Evolutionary conservation across 2,888 invertebrate species (phyloP), one percentile per base, ranked within the genome.

Genomic region (Pherbina coryleti): DNA sequence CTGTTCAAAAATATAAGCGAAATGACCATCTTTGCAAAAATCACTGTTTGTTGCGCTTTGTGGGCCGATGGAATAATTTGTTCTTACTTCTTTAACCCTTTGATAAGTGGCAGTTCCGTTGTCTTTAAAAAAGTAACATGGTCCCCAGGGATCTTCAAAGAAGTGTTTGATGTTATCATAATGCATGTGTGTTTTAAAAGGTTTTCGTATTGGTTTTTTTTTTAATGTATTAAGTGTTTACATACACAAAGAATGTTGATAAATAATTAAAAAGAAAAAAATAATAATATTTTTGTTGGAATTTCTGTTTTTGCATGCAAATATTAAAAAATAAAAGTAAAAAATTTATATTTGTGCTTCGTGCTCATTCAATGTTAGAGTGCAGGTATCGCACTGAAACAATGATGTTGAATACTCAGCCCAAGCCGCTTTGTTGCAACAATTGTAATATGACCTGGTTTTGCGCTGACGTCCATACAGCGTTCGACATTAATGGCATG

Each of bases 311-410:
- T 55, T 19, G 2, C n/a, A n/a, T 19, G n/a, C 9, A 55, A 55
- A 55, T 55, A 19, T 55, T 19, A 55, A 19, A 2, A 19, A 55
- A 55, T n/a, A n/a, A n/a, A n/a, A n/a, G n/a, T n/a, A n/a, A n/a
- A n/a, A n/a, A n/a, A n/a, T n/a, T 3, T 55, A n/a, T n/a, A 19
- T 7, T 22, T n/a, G 1, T 55, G n/a, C 55, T 55, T n/a, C n/a
- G 19, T 55, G 55, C 7, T 55, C n/a, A 55, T n/a, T 22, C 22
- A 55, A n/a, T n/a, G 11, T 14, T 17, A 28, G 9, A 28, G 62
- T 28, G 62, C 62, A 62, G 17, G 62, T 70, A 17, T 70, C 25
- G 22, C 53, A 70, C 11, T 53, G 70, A 70, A 53, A 51, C 5
- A 70, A 51, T 0, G 11, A 25, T 51, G 53, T 25, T 49, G 53